These are phyloP conservation scores for Ceraclea dissimilis DNA, from an alignment of 2,888 invertebrate species.

Conservation along the genomic window DNA sequence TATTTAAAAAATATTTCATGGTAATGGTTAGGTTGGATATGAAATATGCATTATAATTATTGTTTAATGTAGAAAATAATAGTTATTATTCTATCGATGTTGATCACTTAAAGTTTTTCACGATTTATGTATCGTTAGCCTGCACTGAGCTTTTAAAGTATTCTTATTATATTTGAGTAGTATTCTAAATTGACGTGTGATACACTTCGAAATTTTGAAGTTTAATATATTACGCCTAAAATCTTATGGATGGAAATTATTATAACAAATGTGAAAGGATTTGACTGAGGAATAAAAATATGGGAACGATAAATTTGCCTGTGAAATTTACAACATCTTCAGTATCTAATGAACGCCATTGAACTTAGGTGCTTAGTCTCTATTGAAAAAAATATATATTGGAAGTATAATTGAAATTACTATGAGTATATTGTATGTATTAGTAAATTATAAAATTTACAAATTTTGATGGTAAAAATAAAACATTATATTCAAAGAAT, in stretches of 20 bases:
- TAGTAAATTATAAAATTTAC: not conserved
- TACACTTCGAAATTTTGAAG: not conserved
- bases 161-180: not conserved
- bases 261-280: too few relatives aligned
- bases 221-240: too few relatives aligned
- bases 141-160: not conserved
- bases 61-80: too few relatives aligned
- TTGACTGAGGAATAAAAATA: too few relatives aligned
- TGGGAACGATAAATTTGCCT: too few relatives aligned
- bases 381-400: too few relatives aligned
- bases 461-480: not conserved
- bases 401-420: too few relatives aligned
- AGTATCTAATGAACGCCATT: conserved; percentile 10
- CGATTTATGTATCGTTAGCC: not conserved
- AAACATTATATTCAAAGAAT: not conserved
- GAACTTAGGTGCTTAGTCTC: conserved; percentile 3
- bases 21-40: not conserved
- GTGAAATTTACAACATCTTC: conserved; percentile 6
- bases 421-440: too few relatives aligned
- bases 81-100: too few relatives aligned
- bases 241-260: too few relatives aligned
- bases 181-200: not conserved
- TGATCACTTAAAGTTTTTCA: too few relatives aligned
- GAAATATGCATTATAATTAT: too few relatives aligned
- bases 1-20: not conserved